Conservation (phyloP, 2,113 vertebrate genomes). For the Lepus timidus region DNA sequence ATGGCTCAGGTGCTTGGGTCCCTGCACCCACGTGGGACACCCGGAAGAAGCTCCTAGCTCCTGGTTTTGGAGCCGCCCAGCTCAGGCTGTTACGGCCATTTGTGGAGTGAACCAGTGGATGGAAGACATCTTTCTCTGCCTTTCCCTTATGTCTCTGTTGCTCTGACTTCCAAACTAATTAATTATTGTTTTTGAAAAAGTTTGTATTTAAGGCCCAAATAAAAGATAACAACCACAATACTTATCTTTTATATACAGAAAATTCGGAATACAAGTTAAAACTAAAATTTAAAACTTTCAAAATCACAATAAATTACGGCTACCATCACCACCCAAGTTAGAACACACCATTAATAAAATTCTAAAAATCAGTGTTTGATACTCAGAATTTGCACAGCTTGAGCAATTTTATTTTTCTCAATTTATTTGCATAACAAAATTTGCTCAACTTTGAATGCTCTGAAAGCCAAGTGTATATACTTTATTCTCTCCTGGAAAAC, state of each 20-base stretch:
- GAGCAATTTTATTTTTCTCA: slow-evolving; percentile 14
- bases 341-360: slow-evolving; percentile 9
- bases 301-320: slow-evolving; percentile 2
- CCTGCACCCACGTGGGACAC: too few relatives aligned
- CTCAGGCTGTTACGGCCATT: too few relatives aligned
- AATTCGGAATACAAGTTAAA: slow-evolving; percentile 14
- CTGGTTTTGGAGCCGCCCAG: too few relatives aligned
- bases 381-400: neutral
- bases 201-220: slow-evolving; percentile 6
- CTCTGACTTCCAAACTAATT: neutral
- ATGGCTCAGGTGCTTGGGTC: too few relatives aligned
- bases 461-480: slow-evolving; percentile 10
- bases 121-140: too few relatives aligned
- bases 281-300: slow-evolving; percentile 40
- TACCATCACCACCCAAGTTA: neutral
- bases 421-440: slow-evolving; percentile 39
- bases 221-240: neutral
- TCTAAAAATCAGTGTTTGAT: neutral
- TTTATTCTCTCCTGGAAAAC: neutral
- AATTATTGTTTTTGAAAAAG: slow-evolving; percentile 4
- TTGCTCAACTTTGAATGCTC: slow-evolving; percentile 30
- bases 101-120: too few relatives aligned
- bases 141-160: too few relatives aligned
- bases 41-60: too few relatives aligned
- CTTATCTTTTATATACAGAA: neutral